Percentiles rank a stretch among this genome's conserved stretches.
Conservation (phyloP, 2,888 invertebrate species). For the Thyatira batis region DNA sequence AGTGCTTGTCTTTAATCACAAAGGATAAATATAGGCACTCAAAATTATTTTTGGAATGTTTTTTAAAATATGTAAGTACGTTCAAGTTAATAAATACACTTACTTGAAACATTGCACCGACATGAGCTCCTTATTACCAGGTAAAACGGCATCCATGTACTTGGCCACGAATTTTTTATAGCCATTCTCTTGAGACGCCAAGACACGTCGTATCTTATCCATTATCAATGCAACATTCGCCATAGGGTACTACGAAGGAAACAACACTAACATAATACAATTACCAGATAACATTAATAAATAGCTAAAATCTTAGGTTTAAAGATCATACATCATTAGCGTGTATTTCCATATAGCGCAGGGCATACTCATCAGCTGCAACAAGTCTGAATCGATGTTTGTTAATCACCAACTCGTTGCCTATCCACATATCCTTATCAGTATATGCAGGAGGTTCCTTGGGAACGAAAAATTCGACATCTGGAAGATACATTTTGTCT, state of each 20-base stretch:
- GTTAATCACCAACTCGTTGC: constrained; percentile 89
- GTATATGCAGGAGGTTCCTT: constrained; percentile 89
- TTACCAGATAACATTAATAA: neutral
- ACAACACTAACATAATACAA: too few relatives aligned
- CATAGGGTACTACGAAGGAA: constrained; percentile 84
- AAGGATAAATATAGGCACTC: constrained; percentile 2
- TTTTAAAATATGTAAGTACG: neutral
- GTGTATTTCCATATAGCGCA: constrained; percentile 93
- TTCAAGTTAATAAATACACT: constrained; percentile 19
- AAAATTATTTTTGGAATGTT: neutral
- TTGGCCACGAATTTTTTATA: constrained; percentile 90
- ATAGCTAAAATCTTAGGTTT: neutral
- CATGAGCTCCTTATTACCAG: constrained; percentile 69
- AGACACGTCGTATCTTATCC: constrained; percentile 86
- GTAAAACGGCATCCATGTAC: constrained; percentile 79
- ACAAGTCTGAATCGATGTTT: constrained; percentile 90
- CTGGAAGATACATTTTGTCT: constrained; percentile 87
- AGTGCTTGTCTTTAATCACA: constrained; percentile 82
- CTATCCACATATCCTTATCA: constrained; percentile 92
- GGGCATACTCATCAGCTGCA: constrained; percentile 93
- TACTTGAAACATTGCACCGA: constrained; percentile 72
- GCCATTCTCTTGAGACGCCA: constrained; percentile 82
- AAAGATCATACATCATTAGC: constrained; percentile 82
- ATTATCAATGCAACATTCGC: constrained; percentile 87
- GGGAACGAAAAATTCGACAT: constrained; percentile 86